Evolutionary conservation across 2,797 vertebrate species (phyloP).

Genomic region (Brachyalestes nurse): DNA sequence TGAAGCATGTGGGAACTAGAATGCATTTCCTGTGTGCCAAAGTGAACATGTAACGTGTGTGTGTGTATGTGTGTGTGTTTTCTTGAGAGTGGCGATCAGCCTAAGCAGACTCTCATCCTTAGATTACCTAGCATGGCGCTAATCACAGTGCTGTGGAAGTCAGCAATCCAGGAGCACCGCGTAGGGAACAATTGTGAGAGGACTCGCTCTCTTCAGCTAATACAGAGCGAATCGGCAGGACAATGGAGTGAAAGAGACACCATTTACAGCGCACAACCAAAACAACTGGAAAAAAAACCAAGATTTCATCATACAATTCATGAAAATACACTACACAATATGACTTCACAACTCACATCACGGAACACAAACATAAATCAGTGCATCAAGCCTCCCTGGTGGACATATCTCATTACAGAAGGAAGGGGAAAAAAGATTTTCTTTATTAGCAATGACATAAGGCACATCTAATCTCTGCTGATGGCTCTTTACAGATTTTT

Average conservation of each 20-base stretch:
- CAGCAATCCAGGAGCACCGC: conserved; percentile 53
- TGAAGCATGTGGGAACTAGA: conserved; percentile 24
- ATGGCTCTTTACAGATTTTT: background rate
- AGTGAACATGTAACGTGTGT: background rate
- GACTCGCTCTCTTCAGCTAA: conserved; percentile 43
- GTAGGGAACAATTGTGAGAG: conserved; percentile 46
- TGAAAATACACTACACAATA: background rate
- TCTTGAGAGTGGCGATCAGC: conserved; percentile 39
- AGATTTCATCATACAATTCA: background rate
- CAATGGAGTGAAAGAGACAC: background rate
- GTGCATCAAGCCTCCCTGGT: background rate
- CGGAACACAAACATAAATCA: background rate
- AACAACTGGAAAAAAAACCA: too few species aligned
- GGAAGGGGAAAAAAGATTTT: background rate
- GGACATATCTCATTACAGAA: background rate
- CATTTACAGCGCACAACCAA: background rate
- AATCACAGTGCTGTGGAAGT: conserved; percentile 54
- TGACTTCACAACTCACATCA: background rate
- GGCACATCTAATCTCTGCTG: background rate
- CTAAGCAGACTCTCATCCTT: conserved; percentile 65
- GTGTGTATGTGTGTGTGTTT: background rate
- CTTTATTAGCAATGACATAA: background rate
- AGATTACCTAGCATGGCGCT: conserved; percentile 68
- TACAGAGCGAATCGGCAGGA: background rate
- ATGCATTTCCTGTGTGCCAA: conserved; percentile 20